Percentiles rank a stretch among this genome's conserved stretches.
These are phyloP conservation scores for Acanthaster planci DNA, from an alignment of 35 echinoderm and acorn worm species.

Conservation along the genomic window DNA sequence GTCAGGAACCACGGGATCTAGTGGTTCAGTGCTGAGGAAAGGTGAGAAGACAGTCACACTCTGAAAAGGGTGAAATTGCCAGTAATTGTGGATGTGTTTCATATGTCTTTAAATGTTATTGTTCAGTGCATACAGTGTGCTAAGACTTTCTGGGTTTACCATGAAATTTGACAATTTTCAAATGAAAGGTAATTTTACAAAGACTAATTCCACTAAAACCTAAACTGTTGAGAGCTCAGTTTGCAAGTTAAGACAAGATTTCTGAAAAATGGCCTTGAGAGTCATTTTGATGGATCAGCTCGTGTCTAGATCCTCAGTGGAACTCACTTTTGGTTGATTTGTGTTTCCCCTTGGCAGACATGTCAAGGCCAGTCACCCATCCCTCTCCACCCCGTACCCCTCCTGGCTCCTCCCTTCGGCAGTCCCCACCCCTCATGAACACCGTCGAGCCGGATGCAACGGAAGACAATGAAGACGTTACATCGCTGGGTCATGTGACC, in stretches of 20 bases:
- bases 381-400: conserved; percentile 89
- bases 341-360: not conserved
- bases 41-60: not conserved
- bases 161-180: no score
- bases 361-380: conserved; percentile 40
- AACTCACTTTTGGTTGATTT: no score
- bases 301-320: no score
- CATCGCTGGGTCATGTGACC: conserved; percentile 70
- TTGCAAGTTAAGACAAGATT: no score
- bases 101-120: not conserved
- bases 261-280: no score
- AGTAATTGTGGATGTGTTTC: not conserved
- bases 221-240: no score
- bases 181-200: no score
- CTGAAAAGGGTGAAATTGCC: not conserved
- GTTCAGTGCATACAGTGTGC: no score
- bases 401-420: conserved; percentile 80
- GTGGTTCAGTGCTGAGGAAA: not conserved
- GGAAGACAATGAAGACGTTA: conserved; percentile 14
- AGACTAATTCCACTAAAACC: no score
- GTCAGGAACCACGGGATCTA: conserved; percentile 6
- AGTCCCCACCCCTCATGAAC: conserved; percentile 52
- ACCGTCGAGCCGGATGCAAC: conserved; percentile 37
- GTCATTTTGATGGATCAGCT: no score
- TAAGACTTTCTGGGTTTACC: no score